phyloP scores from a whole-genome alignment of 1,140 invertebrate species.

The Helicorthomorpha holstii region DNA sequence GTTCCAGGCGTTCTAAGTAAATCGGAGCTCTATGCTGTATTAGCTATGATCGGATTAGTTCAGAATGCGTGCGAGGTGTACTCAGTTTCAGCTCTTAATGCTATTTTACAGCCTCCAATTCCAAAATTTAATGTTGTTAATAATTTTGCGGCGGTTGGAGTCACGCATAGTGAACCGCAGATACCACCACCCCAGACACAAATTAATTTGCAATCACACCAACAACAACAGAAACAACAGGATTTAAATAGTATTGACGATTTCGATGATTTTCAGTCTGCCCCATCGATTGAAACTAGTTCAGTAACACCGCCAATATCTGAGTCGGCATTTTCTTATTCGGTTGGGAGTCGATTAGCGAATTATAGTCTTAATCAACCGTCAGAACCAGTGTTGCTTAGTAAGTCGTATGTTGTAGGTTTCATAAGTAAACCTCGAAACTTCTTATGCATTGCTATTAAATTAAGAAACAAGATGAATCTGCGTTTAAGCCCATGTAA shows the following conservation, averaged over 20 bases:
- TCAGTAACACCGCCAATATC: constrained; percentile 2
- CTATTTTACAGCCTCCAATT: constrained; percentile 32
- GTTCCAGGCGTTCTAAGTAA: constrained; percentile 39
- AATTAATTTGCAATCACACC: background rate
- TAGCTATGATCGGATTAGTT: constrained; percentile 39
- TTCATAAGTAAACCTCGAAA: too few relatives aligned
- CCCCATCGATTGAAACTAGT: constrained; percentile 18
- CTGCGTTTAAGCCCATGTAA: too few relatives aligned
- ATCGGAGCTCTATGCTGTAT: constrained; percentile 38
- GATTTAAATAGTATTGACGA: constrained; percentile 27
- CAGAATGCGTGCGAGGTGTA: constrained; percentile 34
- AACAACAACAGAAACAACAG: background rate
- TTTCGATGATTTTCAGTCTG: constrained; percentile 41
- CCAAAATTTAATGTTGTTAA: constrained; percentile 30
- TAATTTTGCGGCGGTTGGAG: background rate
- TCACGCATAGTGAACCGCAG: constrained; percentile 10
- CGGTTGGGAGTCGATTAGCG: constrained; percentile 31
- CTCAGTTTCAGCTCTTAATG: constrained; percentile 30
- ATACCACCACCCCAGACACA: constrained; percentile 3
- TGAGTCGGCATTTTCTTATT: too few relatives aligned
- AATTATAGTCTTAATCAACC: constrained; percentile 33
- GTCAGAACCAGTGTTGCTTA: constrained; percentile 2
- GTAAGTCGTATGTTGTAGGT: constrained; percentile 13
- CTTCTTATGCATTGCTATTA: too few relatives aligned
- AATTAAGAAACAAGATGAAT: too few relatives aligned